phyloP scores from a whole-genome alignment of 2,113 vertebrate genomes.

The Stegastes partitus region DNA sequence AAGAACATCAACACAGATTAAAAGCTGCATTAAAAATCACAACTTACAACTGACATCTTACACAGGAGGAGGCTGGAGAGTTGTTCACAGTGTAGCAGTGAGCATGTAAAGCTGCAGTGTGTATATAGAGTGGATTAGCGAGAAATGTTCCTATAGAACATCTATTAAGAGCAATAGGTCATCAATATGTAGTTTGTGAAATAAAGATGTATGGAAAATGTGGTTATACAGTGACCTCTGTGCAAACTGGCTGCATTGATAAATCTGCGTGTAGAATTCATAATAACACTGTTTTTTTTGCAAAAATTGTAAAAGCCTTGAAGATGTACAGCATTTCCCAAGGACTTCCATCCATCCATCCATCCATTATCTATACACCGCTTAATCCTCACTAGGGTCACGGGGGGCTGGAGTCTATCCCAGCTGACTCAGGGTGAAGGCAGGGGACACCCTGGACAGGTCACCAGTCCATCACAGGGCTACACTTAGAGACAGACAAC shows the following conservation, averaged over 20 bases:
- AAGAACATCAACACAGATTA: neutral
- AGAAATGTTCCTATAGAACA: neutral
- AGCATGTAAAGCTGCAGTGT: neutral
- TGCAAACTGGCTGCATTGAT: neutral
- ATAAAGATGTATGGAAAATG: conserved; percentile 3
- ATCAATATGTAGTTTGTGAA: neutral
- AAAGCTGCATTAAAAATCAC: neutral
- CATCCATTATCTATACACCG: too few species aligned
- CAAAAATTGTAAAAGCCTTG: too few species aligned
- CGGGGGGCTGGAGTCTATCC: too few species aligned
- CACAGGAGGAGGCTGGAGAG: neutral
- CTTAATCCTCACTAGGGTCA: too few species aligned
- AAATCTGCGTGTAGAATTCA: conserved; percentile 10
- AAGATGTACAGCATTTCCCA: too few species aligned
- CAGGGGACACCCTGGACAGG: too few species aligned
- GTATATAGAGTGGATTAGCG: neutral
- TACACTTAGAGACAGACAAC: too few species aligned
- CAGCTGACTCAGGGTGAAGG: too few species aligned
- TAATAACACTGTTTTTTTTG: neutral
- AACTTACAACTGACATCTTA: neutral
- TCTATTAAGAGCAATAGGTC: neutral
- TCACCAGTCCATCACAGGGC: too few species aligned
- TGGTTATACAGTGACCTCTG: neutral
- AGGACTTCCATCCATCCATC: too few species aligned
- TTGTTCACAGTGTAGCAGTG: too few species aligned